Base-by-base conservation (phyloP, 1,140 invertebrate species). In the Dinothrombium tinctorium region DNA sequence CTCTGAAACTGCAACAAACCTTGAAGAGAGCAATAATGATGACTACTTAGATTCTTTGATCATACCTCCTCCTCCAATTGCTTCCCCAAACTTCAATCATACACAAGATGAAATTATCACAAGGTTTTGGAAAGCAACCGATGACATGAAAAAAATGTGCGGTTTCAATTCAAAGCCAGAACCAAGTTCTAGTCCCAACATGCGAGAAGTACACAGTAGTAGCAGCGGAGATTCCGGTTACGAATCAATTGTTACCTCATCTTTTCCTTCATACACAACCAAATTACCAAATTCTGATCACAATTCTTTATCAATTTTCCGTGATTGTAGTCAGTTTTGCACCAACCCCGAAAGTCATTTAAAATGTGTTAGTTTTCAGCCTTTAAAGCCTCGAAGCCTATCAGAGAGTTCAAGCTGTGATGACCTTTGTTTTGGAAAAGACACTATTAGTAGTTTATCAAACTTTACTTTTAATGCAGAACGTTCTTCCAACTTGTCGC, bases 41-140 rank as follows among this genome's bases (percentile, higher is more conserved):
- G 22, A 28, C 36, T 17, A 40, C 6, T 38, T 21, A 12, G 53
- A 76, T 0, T 37, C 44, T 26, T 75, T 73, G 43, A 78, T 79
- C 25, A 79, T 79, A 52, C 77, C 76, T 25, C 76, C 76, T 3
- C 76, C 76, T 3, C 77, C 77, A 0, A 61, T 62, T 1, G 59
- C 33, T 12, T 45, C 60, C 5, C 42, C 38, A 9, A 37, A 44
- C 3, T 38, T 42, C 28, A 43, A 44, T 8, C 36, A 47, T 36
- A 38, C 37, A 12, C 48, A 50, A 32, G 32, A 44, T 15, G 50
- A 51, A 28, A 43, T 49, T 26, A 54, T 50, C 6, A 45, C 41
- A 12, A 42, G 40, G n/a, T 49, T 47, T 39, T 51, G 46, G 48
- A 45, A 43, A 23, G 50, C 49, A 11, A 48, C 52, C 6, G 50